Conservation (phyloP, 2,888 invertebrate species). For the Baronia brevicornis region DNA sequence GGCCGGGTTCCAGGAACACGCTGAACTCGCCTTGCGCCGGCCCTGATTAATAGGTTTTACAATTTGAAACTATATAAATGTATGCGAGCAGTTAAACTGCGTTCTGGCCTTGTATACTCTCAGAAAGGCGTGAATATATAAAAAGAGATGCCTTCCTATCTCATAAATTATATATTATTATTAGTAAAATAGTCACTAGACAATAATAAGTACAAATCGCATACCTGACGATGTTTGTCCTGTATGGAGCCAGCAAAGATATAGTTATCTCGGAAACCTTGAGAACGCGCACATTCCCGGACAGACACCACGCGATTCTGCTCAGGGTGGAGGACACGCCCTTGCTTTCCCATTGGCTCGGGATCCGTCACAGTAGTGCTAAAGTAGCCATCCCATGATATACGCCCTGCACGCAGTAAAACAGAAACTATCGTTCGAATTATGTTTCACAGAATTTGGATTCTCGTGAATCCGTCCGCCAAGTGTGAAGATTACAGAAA, state of each 20-base stretch:
- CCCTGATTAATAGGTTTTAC: too few relatives aligned
- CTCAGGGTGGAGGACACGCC: constrained; percentile 87
- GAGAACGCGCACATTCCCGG: constrained; percentile 89
- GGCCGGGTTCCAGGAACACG: too few relatives aligned
- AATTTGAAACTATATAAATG: too few relatives aligned
- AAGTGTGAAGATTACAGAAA: too few relatives aligned
- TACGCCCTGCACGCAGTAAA: constrained; percentile 58
- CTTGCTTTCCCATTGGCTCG: constrained; percentile 94
- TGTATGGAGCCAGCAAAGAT: constrained; percentile 83
- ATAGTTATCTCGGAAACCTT: constrained; percentile 86
- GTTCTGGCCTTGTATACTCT: too few relatives aligned
- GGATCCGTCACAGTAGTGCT: constrained; percentile 90
- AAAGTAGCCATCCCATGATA: constrained; percentile 90
- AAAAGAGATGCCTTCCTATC: too few relatives aligned
- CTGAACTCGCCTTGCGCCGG: too few relatives aligned
- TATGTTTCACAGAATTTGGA: neutral
- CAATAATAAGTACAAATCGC: too few relatives aligned
- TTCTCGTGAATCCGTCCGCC: too few relatives aligned
- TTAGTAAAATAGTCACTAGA: neutral
- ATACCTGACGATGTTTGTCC: constrained; percentile 87
- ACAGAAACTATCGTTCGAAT: neutral
- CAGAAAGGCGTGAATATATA: too few relatives aligned
- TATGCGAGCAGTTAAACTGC: too few relatives aligned
- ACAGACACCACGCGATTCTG: constrained; percentile 89
- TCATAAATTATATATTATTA: neutral